Evolutionary conservation across 2,888 invertebrate species (phyloP).

Genomic region (Rhyacophila evoluta): DNA sequence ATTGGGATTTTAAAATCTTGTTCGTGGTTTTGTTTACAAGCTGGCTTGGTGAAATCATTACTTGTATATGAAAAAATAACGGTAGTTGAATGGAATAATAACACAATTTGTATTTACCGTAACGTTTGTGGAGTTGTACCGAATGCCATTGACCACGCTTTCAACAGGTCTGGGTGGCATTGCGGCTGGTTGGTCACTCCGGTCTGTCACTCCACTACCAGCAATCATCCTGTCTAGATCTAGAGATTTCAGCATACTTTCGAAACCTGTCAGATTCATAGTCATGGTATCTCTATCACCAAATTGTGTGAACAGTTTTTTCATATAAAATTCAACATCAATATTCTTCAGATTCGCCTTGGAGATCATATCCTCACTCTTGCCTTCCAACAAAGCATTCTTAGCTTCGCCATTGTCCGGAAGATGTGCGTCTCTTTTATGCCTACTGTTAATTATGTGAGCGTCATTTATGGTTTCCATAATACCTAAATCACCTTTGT

Average conservation of each 20-base stretch:
- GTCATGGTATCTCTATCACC: conserved; percentile 75
- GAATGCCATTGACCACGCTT: conserved; percentile 39
- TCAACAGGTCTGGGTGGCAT: conserved; percentile 38
- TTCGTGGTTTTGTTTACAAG: too few species aligned
- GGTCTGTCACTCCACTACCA: conserved; percentile 59
- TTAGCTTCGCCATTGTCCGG: conserved; percentile 5
- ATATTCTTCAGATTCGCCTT: conserved; percentile 58
- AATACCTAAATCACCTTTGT: background rate
- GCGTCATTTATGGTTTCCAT: conserved; percentile 51
- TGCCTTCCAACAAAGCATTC: conserved; percentile 53
- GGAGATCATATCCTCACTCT: conserved; percentile 56
- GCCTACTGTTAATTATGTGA: conserved; percentile 51
- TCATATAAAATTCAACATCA: conserved; percentile 72
- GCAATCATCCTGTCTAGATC: conserved; percentile 69
- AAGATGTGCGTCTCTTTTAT: conserved; percentile 58
- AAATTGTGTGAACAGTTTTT: conserved; percentile 76
- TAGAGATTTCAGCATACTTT: conserved; percentile 73
- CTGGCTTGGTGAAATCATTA: too few species aligned
- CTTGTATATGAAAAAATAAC: too few species aligned
- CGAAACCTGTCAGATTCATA: conserved; percentile 76
- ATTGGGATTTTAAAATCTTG: too few species aligned
- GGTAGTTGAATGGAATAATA: too few species aligned
- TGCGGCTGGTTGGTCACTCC: background rate
- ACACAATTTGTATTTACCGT: conserved; percentile 68
- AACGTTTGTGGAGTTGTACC: conserved; percentile 59